These are phyloP conservation scores for Idaea aversata DNA, from an alignment of 2,888 invertebrate genomes.

Conservation along the genomic window DNA sequence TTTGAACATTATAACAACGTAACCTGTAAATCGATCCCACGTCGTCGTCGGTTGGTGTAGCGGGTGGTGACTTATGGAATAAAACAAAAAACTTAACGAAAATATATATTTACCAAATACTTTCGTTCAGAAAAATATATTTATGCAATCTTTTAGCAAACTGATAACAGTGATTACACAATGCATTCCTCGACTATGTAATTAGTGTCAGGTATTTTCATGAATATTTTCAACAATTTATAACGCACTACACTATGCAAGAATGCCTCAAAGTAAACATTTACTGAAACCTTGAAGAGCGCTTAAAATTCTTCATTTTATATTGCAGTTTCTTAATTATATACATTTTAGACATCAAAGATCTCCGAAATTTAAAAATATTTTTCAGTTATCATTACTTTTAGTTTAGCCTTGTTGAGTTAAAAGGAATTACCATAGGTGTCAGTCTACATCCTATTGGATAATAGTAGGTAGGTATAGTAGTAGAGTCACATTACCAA, in stretches of 20 bases:
- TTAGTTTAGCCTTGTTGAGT: neutral
- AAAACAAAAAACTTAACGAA: neutral
- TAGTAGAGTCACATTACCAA: too few relatives aligned
- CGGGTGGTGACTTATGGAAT: too few relatives aligned
- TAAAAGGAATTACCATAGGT: too few relatives aligned
- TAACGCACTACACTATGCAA: neutral
- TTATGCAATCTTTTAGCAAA: constrained; percentile 56
- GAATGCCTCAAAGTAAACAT: neutral
- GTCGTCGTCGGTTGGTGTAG: too few relatives aligned
- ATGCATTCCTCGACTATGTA: constrained; percentile 52
- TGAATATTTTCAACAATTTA: neutral
- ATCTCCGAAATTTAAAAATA: neutral
- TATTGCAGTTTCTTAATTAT: constrained; percentile 1
- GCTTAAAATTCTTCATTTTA: neutral
- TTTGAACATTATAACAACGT: too few relatives aligned
- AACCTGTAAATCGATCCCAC: too few relatives aligned
- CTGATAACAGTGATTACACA: constrained; percentile 60
- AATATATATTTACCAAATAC: neutral
- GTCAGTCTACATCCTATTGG: too few relatives aligned
- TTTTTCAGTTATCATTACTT: neutral
- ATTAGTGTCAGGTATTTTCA: constrained; percentile 35
- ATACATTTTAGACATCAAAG: neutral
- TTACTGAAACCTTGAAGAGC: neutral
- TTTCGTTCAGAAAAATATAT: constrained; percentile 16
- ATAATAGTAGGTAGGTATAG: too few relatives aligned